Conservation (phyloP, 2,888 invertebrate genomes). For the Rotaria magnacalcarata region DNA sequence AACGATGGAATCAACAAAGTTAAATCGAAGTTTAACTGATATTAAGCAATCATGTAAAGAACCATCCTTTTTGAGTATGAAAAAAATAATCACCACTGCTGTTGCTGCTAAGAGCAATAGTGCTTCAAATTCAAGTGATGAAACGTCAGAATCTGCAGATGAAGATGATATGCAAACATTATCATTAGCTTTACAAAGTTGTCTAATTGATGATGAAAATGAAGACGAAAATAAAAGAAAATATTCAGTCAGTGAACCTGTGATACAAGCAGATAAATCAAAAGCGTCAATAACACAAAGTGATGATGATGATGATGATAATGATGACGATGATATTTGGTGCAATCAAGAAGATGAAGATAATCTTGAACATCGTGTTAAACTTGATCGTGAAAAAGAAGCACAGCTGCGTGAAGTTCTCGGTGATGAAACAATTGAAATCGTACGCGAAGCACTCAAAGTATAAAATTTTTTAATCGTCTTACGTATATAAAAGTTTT, state of each 20-base stretch:
- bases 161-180: not conserved
- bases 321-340: constrained; percentile 29
- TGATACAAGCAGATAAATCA: not conserved
- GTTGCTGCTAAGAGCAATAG: not conserved
- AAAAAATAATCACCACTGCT: not conserved
- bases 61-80: not conserved
- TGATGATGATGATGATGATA: not conserved
- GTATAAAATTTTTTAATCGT: not conserved
- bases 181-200: not conserved
- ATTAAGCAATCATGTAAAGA: not conserved
- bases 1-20: not conserved
- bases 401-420: not conserved
- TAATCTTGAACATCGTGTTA: not conserved
- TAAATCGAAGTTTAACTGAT: not conserved
- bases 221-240: not conserved
- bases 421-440: constrained; percentile 14
- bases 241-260: not conserved
- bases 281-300: not conserved
- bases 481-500: not conserved
- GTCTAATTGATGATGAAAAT: not conserved
- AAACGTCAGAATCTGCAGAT: not conserved
- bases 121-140: not conserved
- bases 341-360: constrained; percentile 32
- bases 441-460: not conserved
- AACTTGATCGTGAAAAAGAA: constrained; percentile 4